These are phyloP conservation scores for Zaprionus lachaisei DNA, from an alignment of 1,140 invertebrate species.

Conservation along the genomic window DNA sequence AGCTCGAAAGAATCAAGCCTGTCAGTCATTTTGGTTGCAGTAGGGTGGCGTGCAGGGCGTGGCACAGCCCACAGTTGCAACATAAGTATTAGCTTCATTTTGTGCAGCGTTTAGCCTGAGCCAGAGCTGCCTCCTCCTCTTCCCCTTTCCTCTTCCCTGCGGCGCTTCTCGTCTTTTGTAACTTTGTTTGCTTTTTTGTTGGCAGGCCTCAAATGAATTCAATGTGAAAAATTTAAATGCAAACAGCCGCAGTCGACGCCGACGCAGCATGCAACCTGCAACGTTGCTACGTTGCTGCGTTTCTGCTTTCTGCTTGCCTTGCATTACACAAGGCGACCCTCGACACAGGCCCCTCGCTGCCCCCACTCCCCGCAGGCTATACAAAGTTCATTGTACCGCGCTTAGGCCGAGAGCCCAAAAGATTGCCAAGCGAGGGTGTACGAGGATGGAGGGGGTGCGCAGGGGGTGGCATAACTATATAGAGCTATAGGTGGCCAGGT, in stretches of 20 bases:
- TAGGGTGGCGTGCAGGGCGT: conserved; percentile 10
- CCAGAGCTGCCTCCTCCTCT: not conserved
- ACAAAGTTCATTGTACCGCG: conserved; percentile 78
- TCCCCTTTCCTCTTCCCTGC: not conserved
- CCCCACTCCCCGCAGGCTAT: conserved; percentile 14
- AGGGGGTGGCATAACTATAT: conserved; percentile 34
- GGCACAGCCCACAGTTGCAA: conserved; percentile 69
- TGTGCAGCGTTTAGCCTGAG: conserved; percentile 63
- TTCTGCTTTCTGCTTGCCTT: conserved; percentile 63
- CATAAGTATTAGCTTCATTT: conserved; percentile 82
- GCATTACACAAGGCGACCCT: conserved; percentile 59
- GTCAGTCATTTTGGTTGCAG: conserved; percentile 68
- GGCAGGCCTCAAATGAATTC: conserved; percentile 81
- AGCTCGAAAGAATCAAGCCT: conserved; percentile 61
- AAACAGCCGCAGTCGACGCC: conserved; percentile 71
- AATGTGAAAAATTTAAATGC: conserved; percentile 83
- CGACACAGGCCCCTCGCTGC: not conserved
- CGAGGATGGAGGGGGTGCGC: not conserved
- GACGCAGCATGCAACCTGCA: conserved; percentile 52
- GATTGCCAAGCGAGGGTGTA: conserved; percentile 60
- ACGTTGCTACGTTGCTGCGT: conserved; percentile 22
- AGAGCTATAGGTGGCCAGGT: conserved; percentile 47
- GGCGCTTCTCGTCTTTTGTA: conserved; percentile 59
- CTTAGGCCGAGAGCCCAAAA: conserved; percentile 78
- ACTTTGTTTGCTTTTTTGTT: conserved; percentile 70